These are phyloP conservation scores for Polypterus senegalus DNA, from an alignment of 2,113 vertebrate species.

Conservation along the genomic window DNA sequence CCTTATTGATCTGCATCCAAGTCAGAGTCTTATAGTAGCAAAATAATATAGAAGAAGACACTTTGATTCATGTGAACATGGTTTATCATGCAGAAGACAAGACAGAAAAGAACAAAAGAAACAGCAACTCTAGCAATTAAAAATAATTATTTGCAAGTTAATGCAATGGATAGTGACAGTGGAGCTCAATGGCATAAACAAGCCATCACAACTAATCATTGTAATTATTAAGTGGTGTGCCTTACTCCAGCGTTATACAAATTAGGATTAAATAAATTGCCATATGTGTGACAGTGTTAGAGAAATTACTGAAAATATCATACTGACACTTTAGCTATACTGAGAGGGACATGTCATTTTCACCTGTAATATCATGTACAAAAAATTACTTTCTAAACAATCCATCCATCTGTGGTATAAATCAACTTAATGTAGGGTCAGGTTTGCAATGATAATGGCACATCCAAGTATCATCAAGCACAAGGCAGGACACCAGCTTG, in stretches of 20 bases:
- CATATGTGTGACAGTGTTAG: background rate
- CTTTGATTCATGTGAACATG: background rate
- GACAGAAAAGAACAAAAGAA: slow-evolving; percentile 7
- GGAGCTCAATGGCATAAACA: slow-evolving; percentile 8
- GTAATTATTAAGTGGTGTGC: slow-evolving; percentile 12
- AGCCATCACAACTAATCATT: slow-evolving; percentile 5
- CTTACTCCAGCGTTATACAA: slow-evolving; percentile 12
- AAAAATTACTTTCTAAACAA: no score
- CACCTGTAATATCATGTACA: no score
- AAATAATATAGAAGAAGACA: background rate
- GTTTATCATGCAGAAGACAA: background rate
- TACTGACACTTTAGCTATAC: no score
- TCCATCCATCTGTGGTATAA: no score
- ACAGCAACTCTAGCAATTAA: slow-evolving; percentile 2
- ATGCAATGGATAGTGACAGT: slow-evolving; percentile 4
- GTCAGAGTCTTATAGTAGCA: no score
- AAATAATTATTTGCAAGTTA: slow-evolving; percentile 3
- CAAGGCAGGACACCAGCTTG: no score
- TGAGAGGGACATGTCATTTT: no score
- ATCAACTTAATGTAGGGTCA: no score
- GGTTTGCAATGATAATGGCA: no score
- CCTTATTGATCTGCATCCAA: no score
- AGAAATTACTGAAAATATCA: background rate
- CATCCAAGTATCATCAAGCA: no score
- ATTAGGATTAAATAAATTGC: background rate